phyloP scores from a whole-genome alignment of 2,113 vertebrate genomes.

The Rhinichthys klamathensis region DNA sequence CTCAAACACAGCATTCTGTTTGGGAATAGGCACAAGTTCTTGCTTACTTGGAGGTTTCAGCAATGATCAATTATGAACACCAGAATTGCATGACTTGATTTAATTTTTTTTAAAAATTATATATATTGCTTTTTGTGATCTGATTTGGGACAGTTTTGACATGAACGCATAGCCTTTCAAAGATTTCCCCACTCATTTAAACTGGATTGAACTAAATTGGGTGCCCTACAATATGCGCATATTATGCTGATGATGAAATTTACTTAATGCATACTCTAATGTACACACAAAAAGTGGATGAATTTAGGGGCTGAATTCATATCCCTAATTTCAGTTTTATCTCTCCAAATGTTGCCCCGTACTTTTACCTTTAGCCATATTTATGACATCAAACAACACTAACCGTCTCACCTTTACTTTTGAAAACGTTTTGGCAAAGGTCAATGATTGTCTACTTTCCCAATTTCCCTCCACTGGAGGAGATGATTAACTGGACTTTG shows the following conservation, averaged over 20 bases:
- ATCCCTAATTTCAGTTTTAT: neutral
- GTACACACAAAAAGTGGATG: neutral
- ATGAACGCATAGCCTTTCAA: neutral
- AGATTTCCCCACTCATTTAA: neutral
- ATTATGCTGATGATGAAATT: no score
- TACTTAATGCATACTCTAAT: no score
- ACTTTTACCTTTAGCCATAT: neutral
- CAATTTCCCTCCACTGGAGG: neutral
- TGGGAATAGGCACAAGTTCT: neutral
- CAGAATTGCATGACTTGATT: neutral
- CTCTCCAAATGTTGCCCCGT: neutral
- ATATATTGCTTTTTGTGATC: no score
- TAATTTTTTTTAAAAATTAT: no score
- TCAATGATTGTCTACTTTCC: neutral
- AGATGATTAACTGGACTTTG: conserved; percentile 16
- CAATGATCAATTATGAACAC: neutral
- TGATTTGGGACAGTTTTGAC: neutral
- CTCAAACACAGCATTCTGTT: neutral
- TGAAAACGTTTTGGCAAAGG: neutral
- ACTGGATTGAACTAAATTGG: no score
- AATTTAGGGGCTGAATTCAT: neutral
- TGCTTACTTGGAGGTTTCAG: neutral
- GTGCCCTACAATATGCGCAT: no score
- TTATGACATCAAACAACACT: neutral
- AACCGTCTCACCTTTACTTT: neutral